Conservation (phyloP, 2,888 invertebrate genomes). For the Acanthosoma haemorrhoidale region DNA sequence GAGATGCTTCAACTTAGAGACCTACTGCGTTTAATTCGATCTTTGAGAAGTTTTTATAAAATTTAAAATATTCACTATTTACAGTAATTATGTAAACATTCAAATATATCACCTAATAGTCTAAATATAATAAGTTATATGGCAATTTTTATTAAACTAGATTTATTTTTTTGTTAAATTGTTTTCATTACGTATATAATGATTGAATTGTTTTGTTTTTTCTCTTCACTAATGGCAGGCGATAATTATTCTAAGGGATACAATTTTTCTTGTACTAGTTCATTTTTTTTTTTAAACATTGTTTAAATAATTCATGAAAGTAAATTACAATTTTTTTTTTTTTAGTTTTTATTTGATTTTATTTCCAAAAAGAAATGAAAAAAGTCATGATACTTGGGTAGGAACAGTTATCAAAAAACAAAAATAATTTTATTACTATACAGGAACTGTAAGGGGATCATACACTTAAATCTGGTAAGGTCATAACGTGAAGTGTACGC, state of each 20-base stretch:
- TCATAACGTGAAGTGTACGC: background rate
- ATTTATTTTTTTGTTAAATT: constrained; percentile 31
- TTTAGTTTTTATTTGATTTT: background rate
- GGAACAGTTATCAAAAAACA: constrained; percentile 12
- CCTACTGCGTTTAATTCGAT: constrained; percentile 37
- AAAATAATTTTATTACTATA: constrained; percentile 14
- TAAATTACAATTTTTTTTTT: background rate
- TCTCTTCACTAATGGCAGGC: constrained; percentile 34
- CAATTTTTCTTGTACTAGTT: constrained; percentile 23
- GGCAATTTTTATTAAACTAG: constrained; percentile 38
- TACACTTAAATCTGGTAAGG: background rate
- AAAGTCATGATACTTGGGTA: constrained; percentile 4
- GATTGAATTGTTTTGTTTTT: constrained; percentile 35
- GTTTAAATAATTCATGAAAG: constrained; percentile 11
- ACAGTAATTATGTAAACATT: constrained; percentile 37
- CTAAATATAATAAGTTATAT: constrained; percentile 38
- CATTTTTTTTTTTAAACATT: background rate
- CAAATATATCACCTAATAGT: constrained; percentile 38
- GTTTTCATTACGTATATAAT: constrained; percentile 38
- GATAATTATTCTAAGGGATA: constrained; percentile 29
- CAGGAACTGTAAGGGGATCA: constrained; percentile 17
- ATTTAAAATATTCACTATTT: constrained; percentile 44
- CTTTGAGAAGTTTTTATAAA: constrained; percentile 39
- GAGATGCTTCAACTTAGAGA: constrained; percentile 21
- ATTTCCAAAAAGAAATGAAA: constrained; percentile 3